Evolutionary conservation across 2,888 invertebrate genomes (phyloP), one percentile per base, ranked within the genome.

Genomic region (Nysson spinosus): DNA sequence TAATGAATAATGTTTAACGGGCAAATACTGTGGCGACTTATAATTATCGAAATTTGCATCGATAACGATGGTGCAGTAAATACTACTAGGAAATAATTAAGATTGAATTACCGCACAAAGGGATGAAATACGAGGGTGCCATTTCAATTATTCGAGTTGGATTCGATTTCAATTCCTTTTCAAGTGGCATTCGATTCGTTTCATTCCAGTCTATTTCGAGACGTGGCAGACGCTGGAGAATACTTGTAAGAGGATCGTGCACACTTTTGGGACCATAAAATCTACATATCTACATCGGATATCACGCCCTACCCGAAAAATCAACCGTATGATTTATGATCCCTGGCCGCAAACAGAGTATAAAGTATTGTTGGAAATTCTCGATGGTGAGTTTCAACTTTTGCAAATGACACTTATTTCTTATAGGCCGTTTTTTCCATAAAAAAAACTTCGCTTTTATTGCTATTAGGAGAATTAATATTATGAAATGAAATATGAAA

Each of bases 101-200:
- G n/a, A n/a, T n/a, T n/a, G n/a, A n/a, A n/a, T n/a, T n/a, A n/a
- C n/a, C n/a, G n/a, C n/a, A n/a, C n/a, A n/a, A n/a, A n/a, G n/a
- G n/a, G n/a, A n/a, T n/a, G n/a, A n/a, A n/a, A n/a, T n/a, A n/a
- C n/a, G n/a, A n/a, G n/a, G n/a, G n/a, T n/a, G n/a, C n/a, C n/a
- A n/a, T n/a, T n/a, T n/a, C n/a, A n/a, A n/a, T n/a, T n/a, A n/a
- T n/a, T n/a, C n/a, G n/a, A n/a, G n/a, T 47, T 14, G 32, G 44
- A 50, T 54, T 55, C 49, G 51, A 35, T 54, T 57, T 69, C 69
- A 63, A 63, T 63, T 69, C 19, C 49, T 12, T 14, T 19, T 5
- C 39, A 16, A 5, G 12, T 55, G n/a, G 7, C 7, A 44, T 17
- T 24, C 22, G 46, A 20, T 49, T 52, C 39, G 34, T 55, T 54